Percentiles rank a stretch among this genome's conserved stretches.
These are phyloP conservation scores for Artibeus lituratus DNA, from an alignment of 2,797 vertebrate genomes.

Conservation along the genomic window DNA sequence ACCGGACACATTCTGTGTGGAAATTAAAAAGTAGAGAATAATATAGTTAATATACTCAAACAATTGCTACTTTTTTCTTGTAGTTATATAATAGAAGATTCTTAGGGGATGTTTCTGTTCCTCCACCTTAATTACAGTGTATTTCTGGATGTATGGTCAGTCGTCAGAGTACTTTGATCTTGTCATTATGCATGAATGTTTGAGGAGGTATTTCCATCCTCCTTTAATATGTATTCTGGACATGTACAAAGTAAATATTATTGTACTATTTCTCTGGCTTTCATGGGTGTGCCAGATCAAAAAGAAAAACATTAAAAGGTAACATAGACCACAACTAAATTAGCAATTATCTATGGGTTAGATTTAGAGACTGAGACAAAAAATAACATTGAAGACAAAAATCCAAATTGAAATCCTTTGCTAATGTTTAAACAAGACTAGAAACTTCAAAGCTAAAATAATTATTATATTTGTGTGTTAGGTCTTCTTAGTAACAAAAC, in stretches of 20 bases:
- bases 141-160: not conserved
- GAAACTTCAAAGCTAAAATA: constrained; percentile 52
- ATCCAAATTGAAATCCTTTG: constrained; percentile 45
- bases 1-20: not conserved
- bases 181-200: constrained; percentile 33
- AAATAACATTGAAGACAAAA: constrained; percentile 16
- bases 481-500: not conserved
- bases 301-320: constrained; percentile 54
- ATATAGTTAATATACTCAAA: not conserved
- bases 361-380: constrained; percentile 40
- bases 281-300: constrained; percentile 52
- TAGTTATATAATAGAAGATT: not conserved
- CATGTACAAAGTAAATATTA: constrained; percentile 54
- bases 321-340: constrained; percentile 48
- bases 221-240: constrained; percentile 10
- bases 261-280: constrained; percentile 47
- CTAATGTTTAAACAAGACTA: constrained; percentile 52
- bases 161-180: constrained; percentile 37
- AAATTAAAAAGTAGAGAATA: not conserved
- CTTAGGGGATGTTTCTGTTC: not conserved
- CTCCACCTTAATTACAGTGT: constrained; percentile 8
- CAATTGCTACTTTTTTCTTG: not conserved
- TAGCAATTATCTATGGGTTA: constrained; percentile 30
- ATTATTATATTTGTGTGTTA: not conserved
- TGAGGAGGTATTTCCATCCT: constrained; percentile 30